phyloP scores from a whole-genome alignment of 2,113 vertebrate genomes.

The Nymphicus hollandicus region DNA sequence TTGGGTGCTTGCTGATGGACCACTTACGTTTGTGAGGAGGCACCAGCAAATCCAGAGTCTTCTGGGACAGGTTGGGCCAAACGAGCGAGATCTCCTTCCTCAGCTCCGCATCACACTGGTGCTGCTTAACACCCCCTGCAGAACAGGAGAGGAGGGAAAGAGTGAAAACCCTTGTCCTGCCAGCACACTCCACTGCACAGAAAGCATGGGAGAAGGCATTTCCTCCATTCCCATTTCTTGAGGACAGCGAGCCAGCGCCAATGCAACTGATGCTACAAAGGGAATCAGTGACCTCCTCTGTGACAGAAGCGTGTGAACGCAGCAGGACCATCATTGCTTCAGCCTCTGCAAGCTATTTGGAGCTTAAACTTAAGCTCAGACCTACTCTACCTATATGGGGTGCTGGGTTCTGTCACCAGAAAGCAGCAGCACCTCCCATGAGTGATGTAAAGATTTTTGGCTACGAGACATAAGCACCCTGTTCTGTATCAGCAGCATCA shows the following conservation, averaged over 20 bases:
- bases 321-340: background rate
- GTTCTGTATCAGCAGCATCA: background rate
- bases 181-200: background rate
- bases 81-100: conserved; percentile 90
- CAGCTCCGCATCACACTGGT: conserved; percentile 86
- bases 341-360: background rate
- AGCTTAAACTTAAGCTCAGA: background rate
- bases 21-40: conserved; percentile 91
- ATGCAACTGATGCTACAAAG: background rate
- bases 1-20: background rate
- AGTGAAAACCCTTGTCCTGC: background rate
- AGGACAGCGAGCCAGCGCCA: fast-evolving
- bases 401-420: background rate
- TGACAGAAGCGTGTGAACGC: background rate
- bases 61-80: conserved; percentile 93
- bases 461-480: fast-evolving
- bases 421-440: background rate
- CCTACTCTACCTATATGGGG: background rate
- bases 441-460: background rate
- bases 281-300: fast-evolving
- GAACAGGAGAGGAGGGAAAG: background rate
- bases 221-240: fast-evolving
- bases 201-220: background rate
- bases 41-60: conserved; percentile 91
- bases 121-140: conserved; percentile 86